Percentiles rank a stretch among this genome's conserved stretches.
Evolutionary conservation across 2,113 vertebrate species (phyloP).

Genomic region (Verasper variegatus): DNA sequence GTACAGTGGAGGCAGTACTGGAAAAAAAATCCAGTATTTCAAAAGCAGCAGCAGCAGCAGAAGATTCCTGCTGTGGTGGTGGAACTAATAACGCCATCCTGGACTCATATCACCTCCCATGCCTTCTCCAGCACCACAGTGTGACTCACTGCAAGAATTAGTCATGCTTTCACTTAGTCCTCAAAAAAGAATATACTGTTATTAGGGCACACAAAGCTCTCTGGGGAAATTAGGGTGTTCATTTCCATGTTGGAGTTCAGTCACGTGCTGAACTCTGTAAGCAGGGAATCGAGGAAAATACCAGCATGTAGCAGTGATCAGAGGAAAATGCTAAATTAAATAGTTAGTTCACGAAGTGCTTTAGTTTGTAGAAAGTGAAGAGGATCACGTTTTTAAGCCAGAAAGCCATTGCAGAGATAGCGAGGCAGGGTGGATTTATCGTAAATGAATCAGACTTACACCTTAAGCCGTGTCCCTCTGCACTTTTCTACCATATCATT

Average conservation of each 20-base stretch:
- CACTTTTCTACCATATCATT: slow-evolving; percentile 21
- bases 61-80: slow-evolving; percentile 6
- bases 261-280: slow-evolving; percentile 29
- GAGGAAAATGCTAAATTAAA: slow-evolving; percentile 40
- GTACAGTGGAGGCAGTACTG: neutral
- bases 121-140: slow-evolving; percentile 21
- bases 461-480: slow-evolving; percentile 11
- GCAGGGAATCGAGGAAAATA: slow-evolving; percentile 15
- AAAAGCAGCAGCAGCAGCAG: slow-evolving; percentile 4
- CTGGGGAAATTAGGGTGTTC: slow-evolving; percentile 51
- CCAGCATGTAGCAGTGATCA: slow-evolving; percentile 11
- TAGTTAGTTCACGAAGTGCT: slow-evolving; percentile 29
- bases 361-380: slow-evolving; percentile 21
- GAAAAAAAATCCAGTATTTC: slow-evolving; percentile 24
- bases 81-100: slow-evolving; percentile 40
- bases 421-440: slow-evolving; percentile 18
- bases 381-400: slow-evolving; percentile 19
- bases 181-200: slow-evolving; percentile 37
- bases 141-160: slow-evolving; percentile 34
- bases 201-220: slow-evolving; percentile 34
- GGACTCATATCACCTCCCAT: slow-evolving; percentile 6
- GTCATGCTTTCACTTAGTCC: slow-evolving; percentile 38
- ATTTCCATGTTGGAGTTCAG: slow-evolving; percentile 39
- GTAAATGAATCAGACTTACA: slow-evolving; percentile 33
- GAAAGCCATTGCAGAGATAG: slow-evolving; percentile 8